A percentile compares a stretch with the other conserved stretches of the same genome.
Evolutionary conservation across 2,113 vertebrate genomes (phyloP).

Genomic region (Brachirus orientalis): DNA sequence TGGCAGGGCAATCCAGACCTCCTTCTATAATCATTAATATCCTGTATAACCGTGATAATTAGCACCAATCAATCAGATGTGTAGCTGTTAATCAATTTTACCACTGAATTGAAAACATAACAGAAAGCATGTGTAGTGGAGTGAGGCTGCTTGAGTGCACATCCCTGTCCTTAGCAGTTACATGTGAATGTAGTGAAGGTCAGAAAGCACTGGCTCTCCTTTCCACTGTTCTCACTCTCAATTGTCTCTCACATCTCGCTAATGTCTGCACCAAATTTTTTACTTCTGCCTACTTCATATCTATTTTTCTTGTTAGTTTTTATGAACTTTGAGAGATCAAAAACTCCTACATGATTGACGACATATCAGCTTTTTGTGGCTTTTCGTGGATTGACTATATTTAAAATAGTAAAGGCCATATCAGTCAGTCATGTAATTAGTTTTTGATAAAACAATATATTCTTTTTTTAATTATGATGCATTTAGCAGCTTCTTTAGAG

Average conservation of each 20-base stretch:
- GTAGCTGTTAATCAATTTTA: constrained; percentile 65
- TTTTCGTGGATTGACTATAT: too few species aligned
- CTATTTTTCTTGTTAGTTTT: background rate
- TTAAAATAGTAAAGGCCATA: too few species aligned
- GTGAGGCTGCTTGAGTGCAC: constrained; percentile 10
- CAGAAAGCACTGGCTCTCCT: constrained; percentile 7
- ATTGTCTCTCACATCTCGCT: background rate
- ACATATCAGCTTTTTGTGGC: too few species aligned
- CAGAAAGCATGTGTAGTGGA: constrained; percentile 27
- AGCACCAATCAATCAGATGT: constrained; percentile 67
- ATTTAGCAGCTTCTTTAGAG: too few species aligned
- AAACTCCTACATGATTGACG: too few species aligned
- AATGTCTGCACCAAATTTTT: background rate
- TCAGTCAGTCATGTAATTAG: too few species aligned
- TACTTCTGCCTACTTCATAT: background rate
- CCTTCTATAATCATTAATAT: constrained; percentile 57
- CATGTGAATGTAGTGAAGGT: constrained; percentile 59
- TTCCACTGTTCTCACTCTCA: constrained; percentile 6
- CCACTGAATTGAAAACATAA: constrained; percentile 55
- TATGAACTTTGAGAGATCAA: background rate
- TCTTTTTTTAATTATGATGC: too few species aligned
- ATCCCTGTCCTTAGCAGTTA: constrained; percentile 39
- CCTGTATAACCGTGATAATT: constrained; percentile 62
- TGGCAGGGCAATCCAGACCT: constrained; percentile 42
- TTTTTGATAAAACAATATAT: background rate